Percentiles rank a stretch among this genome's conserved stretches.
Evolutionary conservation across 2,113 vertebrate genomes (phyloP).

Genomic region (Eubucco bourcierii): DNA sequence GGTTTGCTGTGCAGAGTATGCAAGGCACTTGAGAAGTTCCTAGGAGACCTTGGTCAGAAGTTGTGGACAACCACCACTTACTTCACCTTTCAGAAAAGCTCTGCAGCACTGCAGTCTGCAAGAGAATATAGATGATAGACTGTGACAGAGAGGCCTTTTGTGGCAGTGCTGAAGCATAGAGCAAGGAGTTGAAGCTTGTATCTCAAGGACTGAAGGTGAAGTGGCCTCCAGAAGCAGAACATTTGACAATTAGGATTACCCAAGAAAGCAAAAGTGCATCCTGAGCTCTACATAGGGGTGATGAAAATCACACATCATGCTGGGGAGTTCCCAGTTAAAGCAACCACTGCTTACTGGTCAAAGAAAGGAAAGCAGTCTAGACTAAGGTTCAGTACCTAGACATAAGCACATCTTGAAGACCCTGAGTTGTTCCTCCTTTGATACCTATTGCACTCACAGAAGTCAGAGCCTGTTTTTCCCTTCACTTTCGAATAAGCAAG

Average conservation of each 20-base stretch:
- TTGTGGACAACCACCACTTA: background rate
- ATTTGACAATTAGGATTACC: background rate
- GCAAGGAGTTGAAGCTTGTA: background rate
- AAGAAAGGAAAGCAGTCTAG: background rate
- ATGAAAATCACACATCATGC: background rate
- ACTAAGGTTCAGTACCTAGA: background rate
- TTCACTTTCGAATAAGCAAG: background rate
- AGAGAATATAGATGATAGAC: background rate
- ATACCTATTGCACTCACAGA: background rate
- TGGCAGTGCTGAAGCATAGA: background rate
- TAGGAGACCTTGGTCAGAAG: background rate
- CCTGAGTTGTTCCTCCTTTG: background rate
- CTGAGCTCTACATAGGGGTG: background rate
- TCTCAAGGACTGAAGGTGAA: background rate
- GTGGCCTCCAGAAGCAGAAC: background rate
- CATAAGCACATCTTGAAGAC: background rate
- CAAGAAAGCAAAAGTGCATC: background rate
- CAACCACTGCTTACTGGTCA: background rate
- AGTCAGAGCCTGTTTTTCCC: background rate
- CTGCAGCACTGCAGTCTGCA: background rate
- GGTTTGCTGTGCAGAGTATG: rapidly evolving
- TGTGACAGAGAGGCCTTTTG: background rate
- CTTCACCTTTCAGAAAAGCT: background rate
- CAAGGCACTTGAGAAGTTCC: background rate
- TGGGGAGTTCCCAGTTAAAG: background rate